Evolutionary conservation across 2,797 vertebrate genomes (phyloP), one percentile per base, ranked within the genome.

Genomic region (Neosalanx taihuensis): DNA sequence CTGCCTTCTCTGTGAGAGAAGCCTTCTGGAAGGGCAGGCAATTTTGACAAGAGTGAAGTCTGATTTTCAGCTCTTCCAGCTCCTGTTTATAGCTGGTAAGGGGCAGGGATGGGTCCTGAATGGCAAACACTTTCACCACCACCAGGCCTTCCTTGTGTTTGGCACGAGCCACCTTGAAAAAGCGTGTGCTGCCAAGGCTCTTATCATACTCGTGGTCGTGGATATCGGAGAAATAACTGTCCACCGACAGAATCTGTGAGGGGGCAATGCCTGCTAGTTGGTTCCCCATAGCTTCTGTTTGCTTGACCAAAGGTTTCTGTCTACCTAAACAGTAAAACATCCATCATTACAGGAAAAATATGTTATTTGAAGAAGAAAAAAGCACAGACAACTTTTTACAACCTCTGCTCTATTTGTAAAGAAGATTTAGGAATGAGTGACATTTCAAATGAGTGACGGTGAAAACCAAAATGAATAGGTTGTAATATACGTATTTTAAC

Each of bases 171-270:
- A 99, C 97, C 85, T 99, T 99, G 85, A 99, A 99, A 89, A 99
- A 99, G 3, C 97, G 94, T 0, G 96, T 99, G 83, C 97, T 99
- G 61, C 97, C 97, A 80, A 99, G 89, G 77, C 97, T 98, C 86
- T 96, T 98, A 76, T 98, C 96, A 49, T 99, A 98, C 74, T 98
- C 97, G 57, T 95, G 97, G 87, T 99, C 96, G 53, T 97, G 94
- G 84, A 99, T 97, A 85, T 98, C 97, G 0, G 96, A 98, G 89
- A 99, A 98, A 87, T 99, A 97, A 83, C 96, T 98, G 91, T 99
- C 97, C 74, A 99, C 97, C 0, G 97, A 98, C 18, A 99, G 92
- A 86, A 99, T 99, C 93, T 99, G 97, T 1, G 97, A 96, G 0
- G 96, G 97, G 64, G 97, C 97, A 65, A 99, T 99, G 41, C 97